Evolutionary conservation across 2,888 invertebrate species (phyloP), one percentile per base, ranked within the genome.

Genomic region (Sarcophaga variegata): DNA sequence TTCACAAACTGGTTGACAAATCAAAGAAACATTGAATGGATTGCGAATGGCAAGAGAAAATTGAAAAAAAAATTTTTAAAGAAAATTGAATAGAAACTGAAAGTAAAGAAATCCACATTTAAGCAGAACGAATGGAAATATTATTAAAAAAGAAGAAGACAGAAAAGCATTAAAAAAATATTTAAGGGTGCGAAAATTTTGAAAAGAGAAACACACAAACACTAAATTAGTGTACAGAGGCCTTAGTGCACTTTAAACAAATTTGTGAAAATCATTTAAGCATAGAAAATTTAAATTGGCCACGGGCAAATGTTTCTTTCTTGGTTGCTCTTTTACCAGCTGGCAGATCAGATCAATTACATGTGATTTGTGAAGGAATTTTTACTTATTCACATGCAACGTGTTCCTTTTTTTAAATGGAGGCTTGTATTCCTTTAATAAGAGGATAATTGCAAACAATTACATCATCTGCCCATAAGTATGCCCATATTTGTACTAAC

Each of bases 201-300:
- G 79, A 63, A 64, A 27, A 77, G 54, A 66, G 11, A 85, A 59
- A 76, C 75, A 76, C 10, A 74, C 45, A 71, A 67, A 60, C 63
- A 64, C 79, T 70, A 60, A 74, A 76, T 66, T 37, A 17, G 20
- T 62, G 66, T 60, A 37, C 49, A 72, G 37, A 77, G 45, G 59
- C 37, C 59, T 37, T 2, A 37, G 37, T 10, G 0, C 37, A 60
- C 25, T 47, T 22, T 25, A 77, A 60, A 69, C 25, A 76, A 79
- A 60, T 82, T 84, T 82, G 70, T 84, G 45, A 84, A 82, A 66
- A 79, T 84, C 87, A 84, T 75, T 84, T 83, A 77, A 60, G 85
- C 89, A 88, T 90, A 80, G 78, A 86, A 85, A 90, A 90, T 90
- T 88, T 83, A 86, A 90, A 90, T 89, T 89, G 86, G 87, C 88